phyloP scores from a whole-genome alignment of 1,140 invertebrate genomes.

The Sycophila sp. region DNA sequence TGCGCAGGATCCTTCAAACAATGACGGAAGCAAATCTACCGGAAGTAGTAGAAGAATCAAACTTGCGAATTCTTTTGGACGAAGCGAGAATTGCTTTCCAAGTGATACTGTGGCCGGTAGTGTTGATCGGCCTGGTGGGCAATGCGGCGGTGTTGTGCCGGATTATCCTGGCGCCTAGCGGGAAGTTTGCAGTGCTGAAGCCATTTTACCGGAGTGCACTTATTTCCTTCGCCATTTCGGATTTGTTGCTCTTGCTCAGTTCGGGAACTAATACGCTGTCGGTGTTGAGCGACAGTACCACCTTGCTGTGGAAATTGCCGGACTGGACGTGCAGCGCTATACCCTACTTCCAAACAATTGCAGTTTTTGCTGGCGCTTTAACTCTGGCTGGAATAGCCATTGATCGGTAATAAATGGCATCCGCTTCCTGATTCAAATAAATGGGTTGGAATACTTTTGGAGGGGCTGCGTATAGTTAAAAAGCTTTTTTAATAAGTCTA shows the following conservation, averaged over 20 bases:
- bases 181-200: constrained; percentile 39
- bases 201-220: constrained; percentile 44
- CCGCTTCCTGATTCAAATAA: too few species aligned
- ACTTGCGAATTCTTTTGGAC: background rate
- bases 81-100: constrained; percentile 35
- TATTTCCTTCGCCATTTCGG: constrained; percentile 45
- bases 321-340: constrained; percentile 58
- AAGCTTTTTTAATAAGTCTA: too few species aligned
- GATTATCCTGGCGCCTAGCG: constrained; percentile 32
- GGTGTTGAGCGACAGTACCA: constrained; percentile 9
- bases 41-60: too few species aligned
- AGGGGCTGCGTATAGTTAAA: too few species aligned
- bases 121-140: constrained; percentile 41
- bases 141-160: constrained; percentile 45
- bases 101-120: constrained; percentile 45
- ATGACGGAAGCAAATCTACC: too few species aligned
- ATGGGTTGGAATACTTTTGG: too few species aligned
- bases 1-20: too few species aligned
- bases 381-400: constrained; percentile 68
- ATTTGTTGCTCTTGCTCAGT: constrained; percentile 42
- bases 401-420: constrained; percentile 60
- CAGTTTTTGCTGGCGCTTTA: constrained; percentile 64
- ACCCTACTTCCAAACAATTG: constrained; percentile 65
- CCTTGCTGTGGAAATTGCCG: constrained; percentile 45
- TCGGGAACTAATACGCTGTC: constrained; percentile 44